Conservation (phyloP, 2,888 invertebrate genomes). For the Saturnia pavonia region DNA sequence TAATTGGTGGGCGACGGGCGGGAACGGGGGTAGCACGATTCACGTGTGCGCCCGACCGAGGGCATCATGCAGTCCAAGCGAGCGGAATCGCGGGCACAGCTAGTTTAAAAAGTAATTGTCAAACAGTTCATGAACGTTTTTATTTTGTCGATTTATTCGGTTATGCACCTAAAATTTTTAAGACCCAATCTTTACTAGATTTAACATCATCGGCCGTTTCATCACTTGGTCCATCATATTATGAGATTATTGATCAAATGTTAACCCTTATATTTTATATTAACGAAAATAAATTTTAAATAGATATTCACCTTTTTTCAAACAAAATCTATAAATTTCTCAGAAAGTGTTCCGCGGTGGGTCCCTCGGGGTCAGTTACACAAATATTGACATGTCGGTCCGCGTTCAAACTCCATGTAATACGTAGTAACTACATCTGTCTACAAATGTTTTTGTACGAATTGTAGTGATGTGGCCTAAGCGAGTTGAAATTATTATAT, state of each 20-base stretch:
- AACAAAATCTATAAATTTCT: slow-evolving; percentile 35
- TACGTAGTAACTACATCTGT: slow-evolving; percentile 52
- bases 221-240: no score
- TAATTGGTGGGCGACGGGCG: no score
- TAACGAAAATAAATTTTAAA: background rate
- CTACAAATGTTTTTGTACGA: slow-evolving; percentile 37
- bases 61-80: no score
- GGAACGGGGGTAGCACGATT: no score
- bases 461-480: slow-evolving; percentile 15
- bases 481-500: background rate
- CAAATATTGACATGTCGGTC: slow-evolving; percentile 60
- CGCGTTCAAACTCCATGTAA: slow-evolving; percentile 40
- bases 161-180: background rate
- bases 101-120: no score
- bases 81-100: no score
- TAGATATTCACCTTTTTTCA: background rate
- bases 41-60: no score
- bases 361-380: slow-evolving; percentile 51
- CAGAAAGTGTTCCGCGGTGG: slow-evolving; percentile 53
- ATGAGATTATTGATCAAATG: no score
- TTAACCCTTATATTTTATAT: no score
- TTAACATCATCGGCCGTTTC: background rate
- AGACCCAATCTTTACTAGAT: background rate
- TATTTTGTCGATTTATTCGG: background rate
- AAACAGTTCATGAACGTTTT: no score